These are phyloP conservation scores for Patella depressa DNA, from an alignment of 2,888 invertebrate genomes.

Conservation along the genomic window DNA sequence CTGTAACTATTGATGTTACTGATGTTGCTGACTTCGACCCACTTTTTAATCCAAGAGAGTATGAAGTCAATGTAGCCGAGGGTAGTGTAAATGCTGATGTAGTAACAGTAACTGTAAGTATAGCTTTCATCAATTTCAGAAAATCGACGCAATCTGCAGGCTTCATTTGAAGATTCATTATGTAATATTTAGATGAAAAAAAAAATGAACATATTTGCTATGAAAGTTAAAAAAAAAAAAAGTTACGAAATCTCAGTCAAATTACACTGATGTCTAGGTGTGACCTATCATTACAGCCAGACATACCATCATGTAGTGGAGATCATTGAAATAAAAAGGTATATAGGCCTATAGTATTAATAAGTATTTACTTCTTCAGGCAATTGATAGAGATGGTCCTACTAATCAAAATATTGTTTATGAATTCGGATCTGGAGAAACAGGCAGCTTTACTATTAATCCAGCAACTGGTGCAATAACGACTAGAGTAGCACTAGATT, in stretches of 20 bases:
- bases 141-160: no score
- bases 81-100: background rate
- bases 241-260: no score
- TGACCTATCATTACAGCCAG: no score
- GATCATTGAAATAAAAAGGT: no score
- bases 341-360: no score
- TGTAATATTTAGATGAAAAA: no score
- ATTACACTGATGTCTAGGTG: no score
- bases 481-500: slow-evolving; percentile 46
- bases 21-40: slow-evolving; percentile 47
- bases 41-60: slow-evolving; percentile 37
- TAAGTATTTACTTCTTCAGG: slow-evolving; percentile 28
- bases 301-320: no score
- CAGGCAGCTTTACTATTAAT: slow-evolving; percentile 45
- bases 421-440: slow-evolving; percentile 37
- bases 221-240: no score
- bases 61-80: slow-evolving; percentile 33
- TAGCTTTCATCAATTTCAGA: no score
- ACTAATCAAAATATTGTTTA: slow-evolving; percentile 25
- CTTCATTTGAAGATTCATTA: no score
- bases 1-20: slow-evolving; percentile 37
- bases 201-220: no score
- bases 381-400: slow-evolving; percentile 36
- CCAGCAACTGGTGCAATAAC: slow-evolving; percentile 45
- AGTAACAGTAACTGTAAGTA: slow-evolving; percentile 17